Evolutionary conservation across 2,113 vertebrate genomes (phyloP).

Genomic region (Nematolebias whitei): DNA sequence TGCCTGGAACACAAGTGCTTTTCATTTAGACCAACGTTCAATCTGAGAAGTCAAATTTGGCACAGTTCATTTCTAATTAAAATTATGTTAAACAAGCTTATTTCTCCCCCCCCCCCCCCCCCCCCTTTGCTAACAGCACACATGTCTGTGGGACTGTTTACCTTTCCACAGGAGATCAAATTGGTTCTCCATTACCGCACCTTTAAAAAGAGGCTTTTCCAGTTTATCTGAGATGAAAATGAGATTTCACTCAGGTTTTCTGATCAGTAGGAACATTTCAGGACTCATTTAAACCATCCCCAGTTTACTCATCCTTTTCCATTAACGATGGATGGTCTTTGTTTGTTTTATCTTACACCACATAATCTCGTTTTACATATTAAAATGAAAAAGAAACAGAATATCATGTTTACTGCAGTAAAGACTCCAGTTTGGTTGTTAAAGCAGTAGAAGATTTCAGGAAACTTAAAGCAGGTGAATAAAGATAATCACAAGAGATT

Average conservation of each 20-base stretch:
- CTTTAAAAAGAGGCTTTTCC: constrained; percentile 71
- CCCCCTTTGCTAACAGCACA: constrained; percentile 61
- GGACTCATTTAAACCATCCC: constrained; percentile 65
- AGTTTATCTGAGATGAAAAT: constrained; percentile 74
- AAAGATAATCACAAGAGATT: constrained; percentile 58
- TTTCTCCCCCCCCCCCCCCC: too few species aligned
- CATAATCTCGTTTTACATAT: constrained; percentile 11
- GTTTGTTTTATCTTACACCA: constrained; percentile 47
- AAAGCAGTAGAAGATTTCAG: constrained; percentile 63
- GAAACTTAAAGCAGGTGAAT: constrained; percentile 69
- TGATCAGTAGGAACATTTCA: constrained; percentile 73
- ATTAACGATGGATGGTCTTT: constrained; percentile 59
- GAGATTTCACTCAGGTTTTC: constrained; percentile 75
- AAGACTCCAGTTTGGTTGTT: constrained; percentile 49
- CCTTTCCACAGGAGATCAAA: constrained; percentile 75
- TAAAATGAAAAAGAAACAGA: constrained; percentile 55
- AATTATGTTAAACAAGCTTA: constrained; percentile 70
- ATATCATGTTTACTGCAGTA: constrained; percentile 67
- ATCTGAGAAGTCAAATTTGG: constrained; percentile 71
- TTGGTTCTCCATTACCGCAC: constrained; percentile 73
- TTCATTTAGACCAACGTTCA: constrained; percentile 60
- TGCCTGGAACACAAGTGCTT: constrained; percentile 64
- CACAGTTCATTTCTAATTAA: constrained; percentile 73
- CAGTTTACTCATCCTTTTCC: constrained; percentile 49
- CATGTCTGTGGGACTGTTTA: constrained; percentile 69